phyloP scores from a whole-genome alignment of 2,113 vertebrate species.

The Recurvirostra avosetta region DNA sequence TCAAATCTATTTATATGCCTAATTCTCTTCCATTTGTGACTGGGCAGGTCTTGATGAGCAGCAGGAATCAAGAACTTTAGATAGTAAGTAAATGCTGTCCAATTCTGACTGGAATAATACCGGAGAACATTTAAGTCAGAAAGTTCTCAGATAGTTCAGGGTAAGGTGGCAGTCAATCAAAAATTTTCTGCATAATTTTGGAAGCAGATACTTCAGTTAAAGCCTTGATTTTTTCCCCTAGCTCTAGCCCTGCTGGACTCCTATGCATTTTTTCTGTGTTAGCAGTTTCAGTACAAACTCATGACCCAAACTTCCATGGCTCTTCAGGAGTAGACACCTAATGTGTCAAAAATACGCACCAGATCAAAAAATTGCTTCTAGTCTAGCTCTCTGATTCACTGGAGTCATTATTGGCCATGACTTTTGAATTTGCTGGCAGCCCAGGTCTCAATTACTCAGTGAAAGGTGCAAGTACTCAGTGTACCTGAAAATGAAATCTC shows the following conservation, averaged over 20 bases:
- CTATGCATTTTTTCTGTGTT: background rate
- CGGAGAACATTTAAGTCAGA: background rate
- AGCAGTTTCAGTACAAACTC: background rate
- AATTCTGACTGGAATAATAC: background rate
- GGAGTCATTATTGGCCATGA: background rate
- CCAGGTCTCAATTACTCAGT: background rate
- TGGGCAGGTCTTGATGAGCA: background rate
- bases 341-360: background rate
- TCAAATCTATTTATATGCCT: background rate
- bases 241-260: background rate
- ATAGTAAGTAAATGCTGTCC: background rate
- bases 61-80: background rate
- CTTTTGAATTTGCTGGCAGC: background rate
- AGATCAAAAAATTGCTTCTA: background rate
- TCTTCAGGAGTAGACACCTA: background rate
- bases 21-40: background rate
- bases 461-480: background rate
- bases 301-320: background rate
- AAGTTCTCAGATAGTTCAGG: background rate
- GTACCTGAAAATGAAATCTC: background rate
- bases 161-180: background rate
- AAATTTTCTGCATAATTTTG: background rate
- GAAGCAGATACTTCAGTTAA: background rate
- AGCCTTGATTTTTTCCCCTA: background rate
- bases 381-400: background rate